Conservation (phyloP, 2,113 vertebrate species). For the Prunella himalayana region DNA sequence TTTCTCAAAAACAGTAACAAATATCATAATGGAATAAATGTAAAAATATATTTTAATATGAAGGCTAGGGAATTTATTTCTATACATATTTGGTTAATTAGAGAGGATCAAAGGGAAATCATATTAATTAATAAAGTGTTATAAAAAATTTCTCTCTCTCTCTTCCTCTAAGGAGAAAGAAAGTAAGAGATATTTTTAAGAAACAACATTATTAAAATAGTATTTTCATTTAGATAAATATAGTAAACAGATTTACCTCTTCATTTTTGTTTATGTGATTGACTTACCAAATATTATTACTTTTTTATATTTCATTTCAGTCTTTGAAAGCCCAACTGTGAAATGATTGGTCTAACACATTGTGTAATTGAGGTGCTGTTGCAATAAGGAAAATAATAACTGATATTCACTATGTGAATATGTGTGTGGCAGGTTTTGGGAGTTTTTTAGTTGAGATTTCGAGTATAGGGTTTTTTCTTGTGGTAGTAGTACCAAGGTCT, state of each 20-base stretch:
- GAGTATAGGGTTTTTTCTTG: fast-evolving
- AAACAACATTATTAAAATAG: fast-evolving
- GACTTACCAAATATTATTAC: background rate
- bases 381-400: background rate
- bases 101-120: background rate
- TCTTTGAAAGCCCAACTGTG: background rate
- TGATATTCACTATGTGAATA: background rate
- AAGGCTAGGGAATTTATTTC: background rate
- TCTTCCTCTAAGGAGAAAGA: background rate
- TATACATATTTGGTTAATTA: background rate
- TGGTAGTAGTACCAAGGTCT: fast-evolving
- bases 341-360: background rate
- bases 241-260: background rate
- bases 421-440: fast-evolving
- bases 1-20: background rate
- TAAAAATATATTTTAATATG: background rate
- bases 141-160: background rate
- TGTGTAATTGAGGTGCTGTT: background rate
- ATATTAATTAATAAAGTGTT: background rate
- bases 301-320: background rate
- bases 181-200: background rate
- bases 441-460: background rate
- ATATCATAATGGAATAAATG: background rate
- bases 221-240: background rate
- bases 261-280: background rate